Conservation (phyloP, 2,888 invertebrate species). For the Pyrrhia umbra region DNA sequence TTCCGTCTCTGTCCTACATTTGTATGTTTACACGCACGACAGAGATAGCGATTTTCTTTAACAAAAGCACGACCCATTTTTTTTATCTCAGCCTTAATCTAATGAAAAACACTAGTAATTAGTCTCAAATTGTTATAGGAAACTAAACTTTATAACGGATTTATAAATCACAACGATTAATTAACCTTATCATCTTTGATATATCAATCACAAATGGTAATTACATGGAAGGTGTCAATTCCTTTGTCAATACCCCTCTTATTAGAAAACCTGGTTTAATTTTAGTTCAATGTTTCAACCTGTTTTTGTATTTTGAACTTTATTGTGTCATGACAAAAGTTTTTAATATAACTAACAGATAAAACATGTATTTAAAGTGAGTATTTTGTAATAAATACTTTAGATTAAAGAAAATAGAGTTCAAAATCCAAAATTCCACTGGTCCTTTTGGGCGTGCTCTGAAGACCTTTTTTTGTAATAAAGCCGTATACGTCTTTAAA, state of each 20-base stretch:
- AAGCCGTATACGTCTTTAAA: not conserved
- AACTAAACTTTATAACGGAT: slow-evolving; percentile 14
- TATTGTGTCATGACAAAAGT: too few relatives aligned
- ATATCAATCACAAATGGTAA: slow-evolving; percentile 46
- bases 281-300: too few relatives aligned
- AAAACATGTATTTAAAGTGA: too few relatives aligned
- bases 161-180: slow-evolving; percentile 36
- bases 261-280: too few relatives aligned
- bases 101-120: slow-evolving; percentile 6
- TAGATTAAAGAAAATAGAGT: not conserved
- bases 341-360: too few relatives aligned
- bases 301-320: too few relatives aligned
- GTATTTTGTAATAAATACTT: not conserved
- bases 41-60: too few relatives aligned
- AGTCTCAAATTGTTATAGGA: slow-evolving; percentile 26
- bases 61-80: too few relatives aligned
- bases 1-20: too few relatives aligned
- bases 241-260: slow-evolving; percentile 34
- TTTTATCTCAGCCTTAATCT: slow-evolving; percentile 16
- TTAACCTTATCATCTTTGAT: slow-evolving; percentile 46
- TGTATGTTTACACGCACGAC: too few relatives aligned
- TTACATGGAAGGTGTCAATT: slow-evolving; percentile 34
- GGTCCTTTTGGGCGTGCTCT: too few relatives aligned
- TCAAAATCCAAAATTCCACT: not conserved
- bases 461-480: too few relatives aligned